A percentile compares a stretch with the other conserved stretches of the same genome.
Evolutionary conservation across 1,140 invertebrate genomes (phyloP).

Genomic region (Drosophila nebulosa): DNA sequence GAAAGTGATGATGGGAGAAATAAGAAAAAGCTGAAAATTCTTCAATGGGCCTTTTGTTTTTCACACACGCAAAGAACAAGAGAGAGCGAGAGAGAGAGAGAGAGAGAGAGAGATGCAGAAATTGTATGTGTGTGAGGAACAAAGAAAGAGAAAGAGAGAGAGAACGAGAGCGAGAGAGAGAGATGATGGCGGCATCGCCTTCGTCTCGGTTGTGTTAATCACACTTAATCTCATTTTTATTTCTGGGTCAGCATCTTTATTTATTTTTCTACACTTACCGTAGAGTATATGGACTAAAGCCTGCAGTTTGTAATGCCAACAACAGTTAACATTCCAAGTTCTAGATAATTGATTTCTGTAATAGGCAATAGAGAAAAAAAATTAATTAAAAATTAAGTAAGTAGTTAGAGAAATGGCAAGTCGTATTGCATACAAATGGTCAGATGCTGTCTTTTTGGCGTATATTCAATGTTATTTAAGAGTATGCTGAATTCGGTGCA

Average conservation of each 20-base stretch:
- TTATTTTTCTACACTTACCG: slow-evolving; percentile 38
- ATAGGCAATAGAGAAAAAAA: no score
- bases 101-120: background rate
- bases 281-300: background rate
- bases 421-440: no score
- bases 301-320: slow-evolving; percentile 1
- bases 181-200: slow-evolving; percentile 40
- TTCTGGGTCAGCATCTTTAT: slow-evolving; percentile 80
- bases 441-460: no score
- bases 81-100: background rate
- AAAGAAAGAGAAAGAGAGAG: no score
- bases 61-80: background rate
- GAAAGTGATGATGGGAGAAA: background rate
- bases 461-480: background rate
- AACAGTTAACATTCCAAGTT: no score
- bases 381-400: no score
- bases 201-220: slow-evolving; percentile 74
- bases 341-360: no score
- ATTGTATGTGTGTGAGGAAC: background rate
- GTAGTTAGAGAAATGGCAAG: no score
- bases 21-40: background rate
- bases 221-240: slow-evolving; percentile 80
- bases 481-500: background rate
- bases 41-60: background rate
- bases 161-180: background rate